phyloP scores from a whole-genome alignment of 1,140 invertebrate species.

The Coenobita brevimanus region DNA sequence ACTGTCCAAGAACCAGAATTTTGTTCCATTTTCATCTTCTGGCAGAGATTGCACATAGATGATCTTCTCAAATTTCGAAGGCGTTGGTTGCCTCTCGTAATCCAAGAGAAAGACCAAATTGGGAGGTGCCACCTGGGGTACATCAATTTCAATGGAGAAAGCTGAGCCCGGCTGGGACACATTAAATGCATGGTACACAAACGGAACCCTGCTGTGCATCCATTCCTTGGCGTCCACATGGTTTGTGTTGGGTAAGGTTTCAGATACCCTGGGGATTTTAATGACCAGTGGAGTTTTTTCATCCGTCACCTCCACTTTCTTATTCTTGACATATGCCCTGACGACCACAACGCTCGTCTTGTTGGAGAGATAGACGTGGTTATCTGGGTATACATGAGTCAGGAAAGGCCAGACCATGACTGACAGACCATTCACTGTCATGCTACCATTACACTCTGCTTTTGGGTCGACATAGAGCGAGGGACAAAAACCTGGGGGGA shows the following conservation, averaged over 20 bases:
- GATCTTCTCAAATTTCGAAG: conserved; percentile 10
- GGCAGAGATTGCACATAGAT: neutral
- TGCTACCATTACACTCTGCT: neutral
- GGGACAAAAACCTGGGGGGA: conserved; percentile 9
- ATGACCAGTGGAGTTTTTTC: conserved; percentile 10
- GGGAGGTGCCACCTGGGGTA: neutral
- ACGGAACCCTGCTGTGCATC: neutral
- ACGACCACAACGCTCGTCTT: neutral
- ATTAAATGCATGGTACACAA: conserved; percentile 38
- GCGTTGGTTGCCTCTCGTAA: conserved; percentile 33
- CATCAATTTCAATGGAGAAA: conserved; percentile 21
- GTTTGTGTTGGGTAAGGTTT: neutral
- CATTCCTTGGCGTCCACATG: neutral
- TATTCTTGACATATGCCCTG: neutral
- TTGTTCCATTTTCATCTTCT: neutral
- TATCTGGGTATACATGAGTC: conserved; percentile 20
- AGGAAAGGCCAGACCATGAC: conserved; percentile 28
- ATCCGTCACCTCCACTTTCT: neutral
- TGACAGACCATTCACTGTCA: neutral
- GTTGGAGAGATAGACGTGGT: neutral
- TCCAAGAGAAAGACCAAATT: conserved; percentile 29
- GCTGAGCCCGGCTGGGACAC: neutral
- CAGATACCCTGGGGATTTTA: neutral
- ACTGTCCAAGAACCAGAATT: conserved; percentile 14
- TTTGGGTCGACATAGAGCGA: neutral